A percentile compares a stretch with the other conserved stretches of the same genome.
Conservation (phyloP, 1,140 invertebrate genomes). For the Saxidomus purpurata region DNA sequence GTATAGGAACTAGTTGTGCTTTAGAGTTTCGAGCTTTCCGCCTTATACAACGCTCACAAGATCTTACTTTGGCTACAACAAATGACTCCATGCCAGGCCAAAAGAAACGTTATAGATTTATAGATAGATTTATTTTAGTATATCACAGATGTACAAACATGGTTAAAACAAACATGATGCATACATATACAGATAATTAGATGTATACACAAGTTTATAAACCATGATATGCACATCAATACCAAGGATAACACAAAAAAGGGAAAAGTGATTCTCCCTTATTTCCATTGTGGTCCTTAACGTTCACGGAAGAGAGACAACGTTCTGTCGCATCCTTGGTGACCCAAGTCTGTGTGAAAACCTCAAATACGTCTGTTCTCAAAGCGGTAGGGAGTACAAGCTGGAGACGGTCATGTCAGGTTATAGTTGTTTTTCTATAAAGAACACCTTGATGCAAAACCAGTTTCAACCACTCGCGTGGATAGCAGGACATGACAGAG, state of each 20-base stretch:
- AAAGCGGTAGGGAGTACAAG: not conserved
- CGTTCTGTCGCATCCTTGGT: not conserved
- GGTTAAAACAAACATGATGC: no score
- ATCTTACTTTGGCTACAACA: not conserved
- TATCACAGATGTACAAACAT: no score
- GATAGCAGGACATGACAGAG: not conserved
- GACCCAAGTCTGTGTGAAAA: not conserved
- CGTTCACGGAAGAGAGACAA: not conserved
- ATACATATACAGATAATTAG: no score
- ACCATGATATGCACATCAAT: no score
- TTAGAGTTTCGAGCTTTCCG: constrained; percentile 4
- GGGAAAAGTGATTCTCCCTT: no score
- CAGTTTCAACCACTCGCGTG: not conserved
- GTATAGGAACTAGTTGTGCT: not conserved
- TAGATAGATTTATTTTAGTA: no score
- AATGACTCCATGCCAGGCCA: not conserved
- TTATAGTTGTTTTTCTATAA: not conserved
- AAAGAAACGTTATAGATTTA: no score
- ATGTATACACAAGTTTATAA: no score
- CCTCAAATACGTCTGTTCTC: not conserved
- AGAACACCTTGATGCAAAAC: not conserved
- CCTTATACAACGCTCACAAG: constrained; percentile 28
- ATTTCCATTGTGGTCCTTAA: no score
- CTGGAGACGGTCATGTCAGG: not conserved
- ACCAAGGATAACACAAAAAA: no score